A percentile compares a stretch with the other conserved stretches of the same genome.
Conservation (phyloP, 2,888 invertebrate species). For the Folsomia candida region DNA sequence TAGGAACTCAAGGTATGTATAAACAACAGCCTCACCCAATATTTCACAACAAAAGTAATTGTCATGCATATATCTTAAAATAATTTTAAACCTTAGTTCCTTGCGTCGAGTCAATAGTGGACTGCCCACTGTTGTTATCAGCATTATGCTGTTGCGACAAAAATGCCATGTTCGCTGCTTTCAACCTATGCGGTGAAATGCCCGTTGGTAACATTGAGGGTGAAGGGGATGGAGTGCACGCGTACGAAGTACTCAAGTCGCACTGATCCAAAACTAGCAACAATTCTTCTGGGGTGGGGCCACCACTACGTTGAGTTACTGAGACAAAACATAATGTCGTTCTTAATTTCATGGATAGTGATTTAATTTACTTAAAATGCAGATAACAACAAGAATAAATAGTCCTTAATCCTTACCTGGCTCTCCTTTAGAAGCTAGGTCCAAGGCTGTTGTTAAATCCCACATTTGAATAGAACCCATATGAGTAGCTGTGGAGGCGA, state of each 20-base stretch:
- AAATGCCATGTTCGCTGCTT: slow-evolving; percentile 53
- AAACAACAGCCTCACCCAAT: no score
- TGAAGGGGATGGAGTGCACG: slow-evolving; percentile 76
- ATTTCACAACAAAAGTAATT: no score
- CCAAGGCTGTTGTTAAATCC: slow-evolving; percentile 94
- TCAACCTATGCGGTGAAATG: slow-evolving; percentile 52
- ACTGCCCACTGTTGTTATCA: neutral
- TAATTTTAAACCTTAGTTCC: slow-evolving; percentile 5
- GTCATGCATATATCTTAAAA: no score
- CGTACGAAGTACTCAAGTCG: slow-evolving; percentile 78
- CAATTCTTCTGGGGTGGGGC: slow-evolving; percentile 89
- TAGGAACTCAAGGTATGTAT: no score
- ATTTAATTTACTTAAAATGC: no score
- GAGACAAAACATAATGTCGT: no score
- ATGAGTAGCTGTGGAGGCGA: no score
- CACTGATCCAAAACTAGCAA: slow-evolving; percentile 88
- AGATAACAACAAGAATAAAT: neutral
- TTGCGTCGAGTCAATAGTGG: neutral
- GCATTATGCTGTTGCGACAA: slow-evolving; percentile 42
- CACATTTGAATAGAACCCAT: slow-evolving; percentile 97
- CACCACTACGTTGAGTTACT: slow-evolving; percentile 69
- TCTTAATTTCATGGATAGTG: no score
- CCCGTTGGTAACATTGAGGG: slow-evolving; percentile 61
- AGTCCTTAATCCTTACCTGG: slow-evolving; percentile 54
- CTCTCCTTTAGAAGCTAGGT: slow-evolving; percentile 63